Conservation (phyloP, 2,797 vertebrate species). For the Semotilus atromaculatus region DNA sequence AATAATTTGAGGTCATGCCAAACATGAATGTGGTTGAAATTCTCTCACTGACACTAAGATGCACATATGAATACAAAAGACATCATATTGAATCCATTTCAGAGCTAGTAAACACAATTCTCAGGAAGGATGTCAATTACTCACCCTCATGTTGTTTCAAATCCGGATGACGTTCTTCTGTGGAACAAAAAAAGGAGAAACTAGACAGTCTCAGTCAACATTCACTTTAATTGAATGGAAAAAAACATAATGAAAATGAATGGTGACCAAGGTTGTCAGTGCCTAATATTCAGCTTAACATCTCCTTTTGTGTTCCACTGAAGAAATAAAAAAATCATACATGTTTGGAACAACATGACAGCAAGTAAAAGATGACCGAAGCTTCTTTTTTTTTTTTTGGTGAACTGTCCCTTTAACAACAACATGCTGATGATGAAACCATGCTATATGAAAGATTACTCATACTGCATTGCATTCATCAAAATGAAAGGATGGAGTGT, state of each 20-base stretch:
- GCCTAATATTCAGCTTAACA: not conserved
- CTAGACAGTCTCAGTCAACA: not conserved
- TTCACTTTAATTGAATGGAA: not conserved
- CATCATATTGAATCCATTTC: not conserved
- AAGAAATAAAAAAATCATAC: not conserved
- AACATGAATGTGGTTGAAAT: not conserved
- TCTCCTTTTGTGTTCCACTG: not conserved
- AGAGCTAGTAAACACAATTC: not conserved
- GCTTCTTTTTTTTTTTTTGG: not conserved
- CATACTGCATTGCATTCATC: not conserved
- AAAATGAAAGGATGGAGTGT: not conserved
- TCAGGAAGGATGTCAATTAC: not conserved
- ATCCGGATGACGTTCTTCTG: not conserved
- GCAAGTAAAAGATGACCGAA: not conserved
- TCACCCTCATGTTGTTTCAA: not conserved
- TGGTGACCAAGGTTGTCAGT: not conserved
- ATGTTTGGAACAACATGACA: not conserved
- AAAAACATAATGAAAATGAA: not conserved
- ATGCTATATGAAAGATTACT: constrained; percentile 33
- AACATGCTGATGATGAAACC: constrained; percentile 17
- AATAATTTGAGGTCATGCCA: not conserved
- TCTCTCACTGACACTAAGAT: not conserved
- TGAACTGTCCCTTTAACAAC: not conserved
- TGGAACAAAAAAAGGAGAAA: constrained; percentile 14
- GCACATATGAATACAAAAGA: not conserved